phyloP scores from a whole-genome alignment of 2,797 vertebrate genomes.

The Mormyrus hasselquistii region DNA sequence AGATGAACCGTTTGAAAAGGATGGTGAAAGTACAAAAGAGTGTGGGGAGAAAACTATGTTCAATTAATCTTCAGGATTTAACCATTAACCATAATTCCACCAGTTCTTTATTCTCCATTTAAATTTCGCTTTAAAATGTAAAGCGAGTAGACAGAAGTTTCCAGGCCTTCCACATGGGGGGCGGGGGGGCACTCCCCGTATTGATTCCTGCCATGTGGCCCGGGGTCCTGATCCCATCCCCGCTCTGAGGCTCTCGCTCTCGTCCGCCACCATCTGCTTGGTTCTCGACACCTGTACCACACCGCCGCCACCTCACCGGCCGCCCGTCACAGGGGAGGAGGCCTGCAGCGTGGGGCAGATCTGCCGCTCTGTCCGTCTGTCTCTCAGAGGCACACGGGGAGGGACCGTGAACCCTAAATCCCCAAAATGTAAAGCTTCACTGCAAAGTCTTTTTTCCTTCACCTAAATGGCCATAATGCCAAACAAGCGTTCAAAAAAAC shows the following conservation, averaged over 20 bases:
- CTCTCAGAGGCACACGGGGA: neutral
- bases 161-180: neutral
- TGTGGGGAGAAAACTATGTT: neutral
- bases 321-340: conserved; percentile 38
- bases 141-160: neutral
- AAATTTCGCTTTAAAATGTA: neutral
- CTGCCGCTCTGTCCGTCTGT: conserved; percentile 26
- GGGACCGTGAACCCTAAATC: conserved; percentile 1
- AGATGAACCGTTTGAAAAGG: neutral
- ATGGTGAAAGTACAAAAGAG: neutral
- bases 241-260: conserved; percentile 40
- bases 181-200: neutral
- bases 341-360: conserved; percentile 31
- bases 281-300: conserved; percentile 64
- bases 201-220: conserved; percentile 45
- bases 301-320: conserved; percentile 48
- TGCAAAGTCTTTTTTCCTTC: neutral
- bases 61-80: neutral
- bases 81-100: neutral
- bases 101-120: neutral
- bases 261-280: conserved; percentile 60
- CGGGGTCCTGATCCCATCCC: conserved; percentile 35
- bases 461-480: conserved; percentile 8
- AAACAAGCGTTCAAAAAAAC: neutral
- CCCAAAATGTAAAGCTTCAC: neutral